Evolutionary conservation across 2,113 vertebrate genomes (phyloP).

Genomic region (Podilymbus podiceps): DNA sequence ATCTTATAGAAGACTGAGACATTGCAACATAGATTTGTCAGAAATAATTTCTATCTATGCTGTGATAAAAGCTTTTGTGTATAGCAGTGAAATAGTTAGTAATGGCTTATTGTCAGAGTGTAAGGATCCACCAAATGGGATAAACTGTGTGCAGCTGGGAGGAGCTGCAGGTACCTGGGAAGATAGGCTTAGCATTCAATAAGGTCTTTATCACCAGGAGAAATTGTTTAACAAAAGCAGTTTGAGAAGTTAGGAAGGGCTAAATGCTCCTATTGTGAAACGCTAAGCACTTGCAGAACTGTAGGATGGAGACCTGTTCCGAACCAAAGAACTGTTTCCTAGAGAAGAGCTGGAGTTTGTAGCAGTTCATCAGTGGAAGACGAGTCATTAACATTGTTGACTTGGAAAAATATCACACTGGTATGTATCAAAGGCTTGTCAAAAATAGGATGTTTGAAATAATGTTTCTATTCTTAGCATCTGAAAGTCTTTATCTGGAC

Average conservation of each 20-base stretch:
- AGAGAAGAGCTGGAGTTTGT: background rate
- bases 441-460: background rate
- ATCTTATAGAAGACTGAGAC: background rate
- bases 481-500: background rate
- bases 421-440: background rate
- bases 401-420: background rate
- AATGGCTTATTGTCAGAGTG: background rate
- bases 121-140: background rate
- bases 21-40: slow-evolving; percentile 3
- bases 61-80: background rate
- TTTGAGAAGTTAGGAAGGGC: background rate
- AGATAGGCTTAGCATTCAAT: background rate
- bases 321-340: background rate
- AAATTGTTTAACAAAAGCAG: background rate
- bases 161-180: background rate
- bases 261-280: background rate
- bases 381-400: background rate
- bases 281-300: background rate
- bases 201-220: background rate
- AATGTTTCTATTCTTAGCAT: background rate
- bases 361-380: background rate
- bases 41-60: background rate
- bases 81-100: slow-evolving; percentile 14
- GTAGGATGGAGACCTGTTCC: background rate
- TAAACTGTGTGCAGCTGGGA: background rate